phyloP scores from a whole-genome alignment of 2,113 vertebrate species.

The Addax nasomaculatus region DNA sequence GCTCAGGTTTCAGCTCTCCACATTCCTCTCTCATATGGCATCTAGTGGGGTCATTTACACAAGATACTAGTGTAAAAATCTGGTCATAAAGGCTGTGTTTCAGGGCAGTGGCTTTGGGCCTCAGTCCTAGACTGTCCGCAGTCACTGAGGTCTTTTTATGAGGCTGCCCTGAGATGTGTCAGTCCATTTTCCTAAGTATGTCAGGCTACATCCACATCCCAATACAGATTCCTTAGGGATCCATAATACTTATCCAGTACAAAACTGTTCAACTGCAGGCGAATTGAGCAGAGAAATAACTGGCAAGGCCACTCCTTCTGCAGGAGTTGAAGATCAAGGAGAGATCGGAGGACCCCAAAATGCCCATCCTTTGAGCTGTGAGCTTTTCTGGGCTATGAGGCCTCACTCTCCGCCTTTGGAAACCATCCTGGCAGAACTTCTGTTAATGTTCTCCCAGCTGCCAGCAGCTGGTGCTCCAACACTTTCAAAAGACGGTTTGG shows the following conservation, averaged over 20 bases:
- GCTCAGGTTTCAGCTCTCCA: not conserved
- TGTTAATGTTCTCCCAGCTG: not conserved
- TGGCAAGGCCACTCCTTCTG: not conserved
- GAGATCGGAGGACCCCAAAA: not conserved
- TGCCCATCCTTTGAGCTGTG: not conserved
- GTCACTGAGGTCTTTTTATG: not conserved
- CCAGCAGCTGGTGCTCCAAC: not conserved
- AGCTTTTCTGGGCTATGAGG: not conserved
- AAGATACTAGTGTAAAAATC: not conserved
- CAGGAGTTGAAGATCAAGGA: not conserved
- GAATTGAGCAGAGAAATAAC: not conserved
- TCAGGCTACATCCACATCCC: fast-evolving
- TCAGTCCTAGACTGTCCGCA: not conserved
- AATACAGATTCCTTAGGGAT: not conserved
- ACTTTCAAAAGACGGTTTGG: not conserved
- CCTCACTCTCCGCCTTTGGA: not conserved
- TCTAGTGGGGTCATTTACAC: not conserved
- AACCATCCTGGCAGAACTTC: not conserved
- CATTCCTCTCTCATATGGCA: not conserved
- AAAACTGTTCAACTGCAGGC: not conserved
- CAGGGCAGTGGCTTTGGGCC: not conserved
- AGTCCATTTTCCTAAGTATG: not conserved
- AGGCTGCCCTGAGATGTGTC: not conserved
- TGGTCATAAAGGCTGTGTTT: not conserved
- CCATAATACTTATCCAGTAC: not conserved